Base-by-base conservation (phyloP, 2,888 invertebrate species). In the Lycia hirtaria region DNA sequence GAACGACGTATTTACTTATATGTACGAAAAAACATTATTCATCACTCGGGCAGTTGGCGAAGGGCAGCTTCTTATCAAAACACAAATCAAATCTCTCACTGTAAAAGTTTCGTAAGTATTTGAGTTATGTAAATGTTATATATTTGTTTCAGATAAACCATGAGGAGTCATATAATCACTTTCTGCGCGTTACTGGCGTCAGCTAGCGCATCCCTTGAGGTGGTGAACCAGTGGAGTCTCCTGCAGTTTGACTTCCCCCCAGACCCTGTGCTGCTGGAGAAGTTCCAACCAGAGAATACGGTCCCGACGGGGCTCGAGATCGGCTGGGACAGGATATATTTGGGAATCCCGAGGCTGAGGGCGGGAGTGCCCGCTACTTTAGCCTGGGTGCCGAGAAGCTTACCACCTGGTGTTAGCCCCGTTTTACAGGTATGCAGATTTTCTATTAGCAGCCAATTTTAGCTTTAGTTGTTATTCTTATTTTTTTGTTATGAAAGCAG, bases 241-340 rank as follows among this genome's bases (percentile, higher is more conserved):
- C 80, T 95, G 43, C 93, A 93, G 69, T 96, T 94, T 70, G 94
- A 95, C 81, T 94, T 95, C 70, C 94, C 94, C 0, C 93, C 93
- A 44, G 93, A 94, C 70, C 94, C 94, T 1, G 83, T 91, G 4
- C 85, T 88, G 7, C 81, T 94, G 67, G 87, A 92, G 68, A 92
- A 92, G 79, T 95, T 93, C 78, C 94, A 94, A 63, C 95, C 96
- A 0, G 95, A 95, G 75, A 96, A 96, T 80, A 94, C 95, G 0
- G 94, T 96, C 3, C 94, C 96, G 30, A 96, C 97, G 0, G 97
- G 97, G 1, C 76, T 97, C 59, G 96, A 96, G 73, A 88, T 96
- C 24, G 93, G 94, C 1, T 93, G 93, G 84, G 95, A 96, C 71
- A 92, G 95, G 60, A 87, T 97, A 20, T 97, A 96, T 77, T 60